phyloP scores from a whole-genome alignment of 1,140 invertebrate species.

The Acyrthosiphon pisum region DNA sequence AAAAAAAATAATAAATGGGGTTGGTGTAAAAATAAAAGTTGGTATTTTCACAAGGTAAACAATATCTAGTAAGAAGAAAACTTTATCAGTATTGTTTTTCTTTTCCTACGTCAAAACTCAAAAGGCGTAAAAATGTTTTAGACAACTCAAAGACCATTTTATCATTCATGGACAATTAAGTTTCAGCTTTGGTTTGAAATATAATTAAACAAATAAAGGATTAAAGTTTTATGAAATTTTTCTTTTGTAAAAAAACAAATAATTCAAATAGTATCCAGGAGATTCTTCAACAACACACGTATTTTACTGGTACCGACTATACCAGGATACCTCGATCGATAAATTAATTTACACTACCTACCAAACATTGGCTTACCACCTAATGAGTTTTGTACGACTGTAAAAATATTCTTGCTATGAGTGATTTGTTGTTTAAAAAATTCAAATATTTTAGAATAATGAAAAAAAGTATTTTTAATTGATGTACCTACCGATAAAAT shows the following conservation, averaged over 20 bases:
- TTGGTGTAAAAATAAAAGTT: conserved; percentile 33
- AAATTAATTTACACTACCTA: background rate
- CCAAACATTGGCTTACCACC: background rate
- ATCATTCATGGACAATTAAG: conserved; percentile 25
- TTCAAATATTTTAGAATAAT: background rate
- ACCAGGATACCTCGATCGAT: background rate
- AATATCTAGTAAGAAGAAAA: background rate
- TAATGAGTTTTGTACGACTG: background rate
- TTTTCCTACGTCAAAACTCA: background rate
- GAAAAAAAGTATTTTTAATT: background rate
- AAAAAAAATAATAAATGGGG: conserved; percentile 22
- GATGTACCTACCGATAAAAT: background rate
- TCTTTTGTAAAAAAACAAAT: background rate
- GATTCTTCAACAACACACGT: background rate
- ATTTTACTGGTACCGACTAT: background rate
- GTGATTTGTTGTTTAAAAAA: background rate
- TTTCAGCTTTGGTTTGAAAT: background rate
- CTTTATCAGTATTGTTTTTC: conserved; percentile 12
- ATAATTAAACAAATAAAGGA: conserved; percentile 1
- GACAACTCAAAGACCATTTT: background rate
- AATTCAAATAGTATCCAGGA: background rate
- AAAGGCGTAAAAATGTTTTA: conserved; percentile 31
- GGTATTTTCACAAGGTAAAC: conserved; percentile 9
- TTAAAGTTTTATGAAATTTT: conserved; percentile 29
- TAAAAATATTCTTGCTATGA: background rate